Evolutionary conservation across 1,140 invertebrate species (phyloP), one percentile per base, ranked within the genome.

Genomic region (Ostrea edulis): DNA sequence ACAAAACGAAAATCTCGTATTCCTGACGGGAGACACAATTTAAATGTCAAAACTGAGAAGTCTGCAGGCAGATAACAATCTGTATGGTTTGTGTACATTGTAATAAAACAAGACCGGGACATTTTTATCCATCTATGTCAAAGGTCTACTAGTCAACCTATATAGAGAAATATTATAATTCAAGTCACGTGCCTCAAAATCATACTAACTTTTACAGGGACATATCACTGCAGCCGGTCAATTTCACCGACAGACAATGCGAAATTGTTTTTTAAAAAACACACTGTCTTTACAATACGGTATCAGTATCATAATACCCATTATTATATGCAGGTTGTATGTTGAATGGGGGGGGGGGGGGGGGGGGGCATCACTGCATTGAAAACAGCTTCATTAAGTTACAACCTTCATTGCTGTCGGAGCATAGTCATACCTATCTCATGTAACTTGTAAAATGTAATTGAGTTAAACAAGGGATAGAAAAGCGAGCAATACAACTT

Each of bases 1-100:
- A 77, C 68, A 77, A 77, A 35, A 77, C 9, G 68, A 25, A 77
- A 11, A 77, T 77, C 25, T 14, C 9, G 14, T 77, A 77, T 77
- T 25, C 14, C 14, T 77, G 68, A 77, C 68, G 29, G 22, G 11
- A 35, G 14, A 25, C 68, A 44, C 25, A 77, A 17, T 77, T 77
- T 29, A 77, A 77, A 77, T 77, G 68, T 77, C 68, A 77, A 77
- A 29, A 35, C 4, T 77, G 68, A 77, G 68, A 77, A 8, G 68
- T n/a, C n/a, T n/a, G n/a, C 9, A 8, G 35, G 25, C 14, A 2
- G 68, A 77, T 77, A 29, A 22, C 25, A 14, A 25, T 35, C 25
- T 35, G 25, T 17, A 77, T 29, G 29, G 29, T 12, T 77, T 77
- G n/a, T n/a, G n/a, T n/a, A n/a, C n/a, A n/a, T 25, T 29, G 29